Evolutionary conservation across 2,113 vertebrate genomes (phyloP).

Genomic region (Nipponia nippon): DNA sequence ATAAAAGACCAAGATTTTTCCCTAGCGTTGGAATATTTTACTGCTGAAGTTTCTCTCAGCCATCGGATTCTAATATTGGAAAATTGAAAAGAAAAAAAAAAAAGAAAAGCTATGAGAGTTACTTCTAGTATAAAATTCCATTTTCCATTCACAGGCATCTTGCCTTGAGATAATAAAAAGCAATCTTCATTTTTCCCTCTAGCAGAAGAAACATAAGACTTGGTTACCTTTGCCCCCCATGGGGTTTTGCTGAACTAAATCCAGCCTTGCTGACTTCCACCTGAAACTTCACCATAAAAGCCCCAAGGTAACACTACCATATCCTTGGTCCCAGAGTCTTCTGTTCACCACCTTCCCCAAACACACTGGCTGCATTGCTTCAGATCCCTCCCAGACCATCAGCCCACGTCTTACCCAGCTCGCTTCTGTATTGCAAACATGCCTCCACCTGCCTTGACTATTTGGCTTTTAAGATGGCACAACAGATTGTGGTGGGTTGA

Average conservation of each 20-base stretch:
- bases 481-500: not conserved
- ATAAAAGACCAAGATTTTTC: not conserved
- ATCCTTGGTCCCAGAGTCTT: not conserved
- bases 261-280: not conserved
- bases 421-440: not conserved
- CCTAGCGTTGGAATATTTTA: not conserved
- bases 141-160: not conserved
- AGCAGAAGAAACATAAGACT: not conserved
- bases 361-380: not conserved
- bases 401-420: not conserved
- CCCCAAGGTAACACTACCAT: not conserved
- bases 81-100: not conserved
- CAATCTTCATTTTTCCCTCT: not conserved
- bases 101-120: not conserved
- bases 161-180: not conserved
- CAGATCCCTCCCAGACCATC: not conserved
- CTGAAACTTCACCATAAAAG: not conserved
- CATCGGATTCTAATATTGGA: not conserved
- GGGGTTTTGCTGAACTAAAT: not conserved
- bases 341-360: rapidly evolving
- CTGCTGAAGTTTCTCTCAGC: not conserved
- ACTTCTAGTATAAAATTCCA: not conserved
- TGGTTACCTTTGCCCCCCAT: not conserved
- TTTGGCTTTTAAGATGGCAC: not conserved
- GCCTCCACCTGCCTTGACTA: not conserved